phyloP scores from a whole-genome alignment of 2,797 vertebrate genomes.

The Siniperca undulata region DNA sequence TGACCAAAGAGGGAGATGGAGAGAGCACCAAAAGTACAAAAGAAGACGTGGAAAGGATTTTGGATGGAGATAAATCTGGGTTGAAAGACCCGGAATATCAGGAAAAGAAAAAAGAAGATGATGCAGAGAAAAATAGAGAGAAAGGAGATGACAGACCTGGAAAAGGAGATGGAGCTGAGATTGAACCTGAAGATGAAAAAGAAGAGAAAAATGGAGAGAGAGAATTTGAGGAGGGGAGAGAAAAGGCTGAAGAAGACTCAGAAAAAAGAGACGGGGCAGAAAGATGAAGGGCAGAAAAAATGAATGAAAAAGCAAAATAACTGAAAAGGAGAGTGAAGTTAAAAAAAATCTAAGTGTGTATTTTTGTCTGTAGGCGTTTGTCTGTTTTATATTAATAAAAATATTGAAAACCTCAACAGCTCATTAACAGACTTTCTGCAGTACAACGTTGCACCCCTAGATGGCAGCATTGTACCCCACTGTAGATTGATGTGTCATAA shows the following conservation, averaged over 20 bases:
- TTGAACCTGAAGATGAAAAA: slow-evolving; percentile 35
- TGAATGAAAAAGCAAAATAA: neutral
- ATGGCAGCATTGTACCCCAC: slow-evolving; percentile 37
- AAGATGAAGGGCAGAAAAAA: slow-evolving; percentile 18
- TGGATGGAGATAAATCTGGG: slow-evolving; percentile 35
- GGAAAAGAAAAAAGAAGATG: slow-evolving; percentile 25
- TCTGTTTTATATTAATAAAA: slow-evolving; percentile 12
- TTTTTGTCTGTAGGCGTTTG: neutral
- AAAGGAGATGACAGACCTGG: slow-evolving; percentile 58
- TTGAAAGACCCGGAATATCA: slow-evolving; percentile 18
- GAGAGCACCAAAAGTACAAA: slow-evolving; percentile 72
- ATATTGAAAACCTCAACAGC: neutral
- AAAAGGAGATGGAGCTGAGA: slow-evolving; percentile 72
- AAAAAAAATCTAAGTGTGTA: neutral
- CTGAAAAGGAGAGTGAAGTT: neutral
- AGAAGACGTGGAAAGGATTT: slow-evolving; percentile 54
- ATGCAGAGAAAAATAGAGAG: slow-evolving; percentile 28
- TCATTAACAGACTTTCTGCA: neutral
- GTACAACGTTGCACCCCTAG: slow-evolving; percentile 22
- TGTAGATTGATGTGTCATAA: neutral
- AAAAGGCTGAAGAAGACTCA: slow-evolving; percentile 21
- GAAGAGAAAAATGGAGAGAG: slow-evolving; percentile 13
- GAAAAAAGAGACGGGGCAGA: neutral
- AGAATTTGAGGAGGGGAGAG: slow-evolving; percentile 30
- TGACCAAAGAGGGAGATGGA: slow-evolving; percentile 69